A percentile compares a stretch with the other conserved stretches of the same genome.
Evolutionary conservation across 2,113 vertebrate species (phyloP).

Genomic region (Oryzias woworae): DNA sequence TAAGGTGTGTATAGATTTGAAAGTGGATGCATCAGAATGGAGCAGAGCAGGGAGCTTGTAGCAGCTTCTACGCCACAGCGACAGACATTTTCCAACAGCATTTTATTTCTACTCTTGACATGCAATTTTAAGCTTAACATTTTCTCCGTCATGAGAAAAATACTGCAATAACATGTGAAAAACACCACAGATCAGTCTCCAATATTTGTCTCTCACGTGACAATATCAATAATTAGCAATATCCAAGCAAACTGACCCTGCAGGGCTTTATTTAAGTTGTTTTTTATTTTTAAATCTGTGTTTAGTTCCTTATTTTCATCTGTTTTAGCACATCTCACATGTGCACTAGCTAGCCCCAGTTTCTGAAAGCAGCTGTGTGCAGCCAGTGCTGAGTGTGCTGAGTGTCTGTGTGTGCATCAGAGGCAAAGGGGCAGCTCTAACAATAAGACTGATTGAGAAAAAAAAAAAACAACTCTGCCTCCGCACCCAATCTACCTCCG

Average conservation of each 20-base stretch:
- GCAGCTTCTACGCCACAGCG: too few species aligned
- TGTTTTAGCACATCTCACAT: constrained; percentile 26
- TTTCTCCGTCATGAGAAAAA: too few species aligned
- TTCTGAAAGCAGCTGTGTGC: background rate
- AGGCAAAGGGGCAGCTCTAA: constrained; percentile 59
- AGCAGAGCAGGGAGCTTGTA: too few species aligned
- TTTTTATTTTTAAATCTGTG: background rate
- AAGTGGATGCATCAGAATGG: too few species aligned
- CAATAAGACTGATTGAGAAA: constrained; percentile 57
- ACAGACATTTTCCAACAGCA: too few species aligned
- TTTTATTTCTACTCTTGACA: too few species aligned
- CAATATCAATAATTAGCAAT: constrained; percentile 65
- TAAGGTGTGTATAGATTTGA: too few species aligned
- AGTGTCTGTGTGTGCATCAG: constrained; percentile 40
- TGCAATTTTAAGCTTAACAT: too few species aligned
- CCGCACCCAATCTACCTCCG: constrained; percentile 64
- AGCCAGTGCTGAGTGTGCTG: constrained; percentile 3
- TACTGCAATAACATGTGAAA: too few species aligned
- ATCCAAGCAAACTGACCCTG: constrained; percentile 12
- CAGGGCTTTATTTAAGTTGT: constrained; percentile 36
- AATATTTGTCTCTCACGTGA: constrained; percentile 60
- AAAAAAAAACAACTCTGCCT: constrained; percentile 55
- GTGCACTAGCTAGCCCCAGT: constrained; percentile 5
- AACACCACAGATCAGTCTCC: constrained; percentile 40
- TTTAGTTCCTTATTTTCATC: constrained; percentile 23